Base-by-base conservation (phyloP, 2,113 vertebrate species). In the Pogona vitticeps region DNA sequence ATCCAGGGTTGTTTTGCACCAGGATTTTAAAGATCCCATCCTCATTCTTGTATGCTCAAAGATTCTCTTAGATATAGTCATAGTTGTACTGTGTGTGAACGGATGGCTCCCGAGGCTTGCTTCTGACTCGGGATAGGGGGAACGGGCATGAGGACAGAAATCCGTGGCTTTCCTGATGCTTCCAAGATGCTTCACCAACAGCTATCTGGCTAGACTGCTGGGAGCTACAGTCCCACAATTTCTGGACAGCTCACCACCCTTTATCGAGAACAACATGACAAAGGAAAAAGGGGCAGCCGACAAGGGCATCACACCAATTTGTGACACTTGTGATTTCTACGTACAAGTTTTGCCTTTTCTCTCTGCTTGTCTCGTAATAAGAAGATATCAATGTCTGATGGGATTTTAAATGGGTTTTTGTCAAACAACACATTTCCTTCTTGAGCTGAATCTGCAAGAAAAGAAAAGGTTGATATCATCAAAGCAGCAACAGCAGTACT, bases 351-450 rank as follows among this genome's bases (percentile, higher is more conserved):
- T 26, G 94, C 91, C 9, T 92, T 95, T 85, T 92, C 76, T 61
- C 46, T 91, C 88, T 97, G 96, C 75, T 95, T 91, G 3, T 96
- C 94, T 88, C 92, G 91, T 72, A 96, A 26, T 75, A 91, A 73
- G 88, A 97, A 95, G 90, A 97, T 88, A 88, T 97, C 94, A 1
- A 77, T 7, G 1, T 96, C 93, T 21, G 90, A 36, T 73, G 96
- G 93, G 40, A 97, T 0, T 36, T 77, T 94, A 88, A 96, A 97
- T 3, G 96, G 96, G 56, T 96, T 97, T 83, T 88, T 87, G 65
- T 31, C 61, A 3, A 87, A 0, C 0, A 79, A 76, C 68, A 82
- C 36, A 82, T 91, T 88, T 61, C 82, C 81, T 6, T 89, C 77
- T 56, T 84, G 80, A 33, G 23, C 10, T 6, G 59, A 42, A 9